A percentile compares a stretch with the other conserved stretches of the same genome.
Conservation (phyloP, 2,113 vertebrate genomes). For the Falco punctatus region DNA sequence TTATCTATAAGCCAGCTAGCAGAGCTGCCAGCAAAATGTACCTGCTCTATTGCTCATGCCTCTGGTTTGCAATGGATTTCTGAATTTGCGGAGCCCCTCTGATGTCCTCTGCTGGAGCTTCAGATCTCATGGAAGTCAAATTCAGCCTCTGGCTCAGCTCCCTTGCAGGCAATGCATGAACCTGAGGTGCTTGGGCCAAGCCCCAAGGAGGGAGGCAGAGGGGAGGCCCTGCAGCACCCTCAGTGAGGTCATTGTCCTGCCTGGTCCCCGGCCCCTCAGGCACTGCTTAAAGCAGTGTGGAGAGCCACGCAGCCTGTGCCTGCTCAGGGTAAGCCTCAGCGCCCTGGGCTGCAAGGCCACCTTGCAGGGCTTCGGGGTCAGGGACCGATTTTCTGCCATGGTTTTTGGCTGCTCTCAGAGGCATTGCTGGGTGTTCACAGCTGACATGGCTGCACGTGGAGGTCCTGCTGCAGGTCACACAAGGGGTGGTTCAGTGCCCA, state of each 20-base stretch:
- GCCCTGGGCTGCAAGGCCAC: not conserved
- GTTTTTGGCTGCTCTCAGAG: not conserved
- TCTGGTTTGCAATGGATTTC: not conserved
- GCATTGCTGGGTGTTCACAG: fast-evolving
- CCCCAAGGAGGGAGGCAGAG: not conserved
- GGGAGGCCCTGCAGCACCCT: fast-evolving
- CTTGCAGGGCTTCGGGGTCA: not conserved
- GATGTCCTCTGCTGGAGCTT: not conserved
- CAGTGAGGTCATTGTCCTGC: fast-evolving
- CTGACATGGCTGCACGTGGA: fast-evolving
- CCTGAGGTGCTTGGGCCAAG: fast-evolving
- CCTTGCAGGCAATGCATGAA: not conserved
- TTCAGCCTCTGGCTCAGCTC: not conserved
- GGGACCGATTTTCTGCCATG: not conserved
- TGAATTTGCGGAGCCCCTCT: not conserved
- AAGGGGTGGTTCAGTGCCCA: not conserved
- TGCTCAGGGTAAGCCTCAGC: fast-evolving
- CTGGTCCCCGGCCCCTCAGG: not conserved
- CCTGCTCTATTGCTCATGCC: not conserved
- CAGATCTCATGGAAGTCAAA: not conserved
- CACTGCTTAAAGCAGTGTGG: not conserved
- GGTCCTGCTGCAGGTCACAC: not conserved
- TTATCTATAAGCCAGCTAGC: not conserved
- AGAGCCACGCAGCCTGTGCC: not conserved
- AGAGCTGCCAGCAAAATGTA: not conserved